Evolutionary conservation across 2,888 invertebrate genomes (phyloP), one percentile per base, ranked within the genome.

Genomic region (Lamellibrachia satsuma): DNA sequence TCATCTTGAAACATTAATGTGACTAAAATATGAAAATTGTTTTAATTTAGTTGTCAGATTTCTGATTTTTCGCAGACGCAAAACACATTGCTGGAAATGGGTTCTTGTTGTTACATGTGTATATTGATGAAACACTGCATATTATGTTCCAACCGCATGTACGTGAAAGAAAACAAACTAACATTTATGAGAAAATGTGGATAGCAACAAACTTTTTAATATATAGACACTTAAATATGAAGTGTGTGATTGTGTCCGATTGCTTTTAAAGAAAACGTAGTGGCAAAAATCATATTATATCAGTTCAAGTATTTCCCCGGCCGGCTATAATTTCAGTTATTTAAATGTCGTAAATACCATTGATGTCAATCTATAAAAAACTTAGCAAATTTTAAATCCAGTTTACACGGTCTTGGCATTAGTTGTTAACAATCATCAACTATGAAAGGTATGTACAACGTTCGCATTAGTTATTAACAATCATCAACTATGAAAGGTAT

Each of bases 1-100:
- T 92, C 92, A 92, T 92, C 60, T 92, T 92, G 91, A 90, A 15
- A n/a, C 60, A 92, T 7, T 11, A 39, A 51, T 92, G 39, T 39
- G n/a, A 52, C 52, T 27, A 52, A 91, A 91, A 51, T 52, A 27
- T 39, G 11, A 27, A 11, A 52, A 91, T 15, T 91, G 27, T 91
- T 90, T 90, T 6, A 91, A 52, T 52, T 91, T 51, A 91, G 52
- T n/a, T 91, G 52, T 91, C 52, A 91, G 91, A 91, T 91, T 91
- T 75, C 75, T n/a, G 75, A 75, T 22, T 3, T 75, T 75, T 75
- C 22, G 15, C n/a, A 75, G 75, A 75, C 75, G 75, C 75, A 75
- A 15, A 22, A n/a, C 75, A 75, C 75, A 75, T 75, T 75, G 75
- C 75, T 22, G 22, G 75, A 75, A 75, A 75, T 22, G 75, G 22